phyloP scores from a whole-genome alignment of 2,113 vertebrate species.

The Eulacestoma nigropectus region DNA sequence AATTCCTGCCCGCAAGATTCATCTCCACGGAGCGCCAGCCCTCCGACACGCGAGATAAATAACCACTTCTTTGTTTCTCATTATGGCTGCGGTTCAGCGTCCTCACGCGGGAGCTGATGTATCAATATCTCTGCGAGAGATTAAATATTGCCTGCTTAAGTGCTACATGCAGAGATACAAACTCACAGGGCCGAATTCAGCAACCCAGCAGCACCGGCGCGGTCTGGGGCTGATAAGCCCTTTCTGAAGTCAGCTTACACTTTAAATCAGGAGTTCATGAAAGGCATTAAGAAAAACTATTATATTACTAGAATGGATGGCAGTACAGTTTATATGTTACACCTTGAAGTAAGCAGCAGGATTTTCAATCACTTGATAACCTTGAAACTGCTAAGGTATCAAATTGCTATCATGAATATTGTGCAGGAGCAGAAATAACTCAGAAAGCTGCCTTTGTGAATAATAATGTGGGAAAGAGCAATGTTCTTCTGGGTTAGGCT shows the following conservation, averaged over 20 bases:
- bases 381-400: constrained; percentile 82
- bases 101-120: not conserved
- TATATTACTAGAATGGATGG: constrained; percentile 76
- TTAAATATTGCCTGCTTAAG: constrained; percentile 51
- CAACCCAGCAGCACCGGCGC: not conserved
- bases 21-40: not conserved
- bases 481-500: constrained; percentile 60
- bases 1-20: not conserved
- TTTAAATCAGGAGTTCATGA: constrained; percentile 80
- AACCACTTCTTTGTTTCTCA: constrained; percentile 29
- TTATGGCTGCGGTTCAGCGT: not conserved
- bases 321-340: constrained; percentile 74
- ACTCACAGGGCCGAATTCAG: not conserved
- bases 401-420: constrained; percentile 85
- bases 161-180: not conserved
- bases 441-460: constrained; percentile 76
- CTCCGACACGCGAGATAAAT: not conserved
- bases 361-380: constrained; percentile 85
- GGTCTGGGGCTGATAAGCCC: constrained; percentile 66
- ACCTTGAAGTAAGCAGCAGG: constrained; percentile 80
- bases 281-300: constrained; percentile 78
- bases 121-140: constrained; percentile 33
- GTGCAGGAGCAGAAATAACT: constrained; percentile 77
- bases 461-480: constrained; percentile 73
- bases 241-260: constrained; percentile 69